phyloP scores from a whole-genome alignment of 2,888 invertebrate species.

The Dynastes grantii region DNA sequence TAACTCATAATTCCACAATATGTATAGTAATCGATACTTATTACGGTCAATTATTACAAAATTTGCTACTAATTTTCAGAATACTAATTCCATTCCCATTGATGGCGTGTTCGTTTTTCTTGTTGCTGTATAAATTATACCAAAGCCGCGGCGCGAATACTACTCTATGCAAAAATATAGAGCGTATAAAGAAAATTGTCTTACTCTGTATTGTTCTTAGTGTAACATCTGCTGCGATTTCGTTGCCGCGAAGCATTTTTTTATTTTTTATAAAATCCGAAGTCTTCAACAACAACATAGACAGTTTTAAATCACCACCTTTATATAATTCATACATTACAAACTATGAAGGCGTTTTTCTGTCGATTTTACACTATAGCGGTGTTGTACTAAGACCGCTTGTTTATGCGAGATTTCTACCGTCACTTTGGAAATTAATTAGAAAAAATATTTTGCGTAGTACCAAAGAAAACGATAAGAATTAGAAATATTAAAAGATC shows the following conservation, averaged over 20 bases:
- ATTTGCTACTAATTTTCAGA: slow-evolving; percentile 64
- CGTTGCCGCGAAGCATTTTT: slow-evolving; percentile 64
- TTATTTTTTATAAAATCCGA: too few species aligned
- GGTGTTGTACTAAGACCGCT: slow-evolving; percentile 52
- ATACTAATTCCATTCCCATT: slow-evolving; percentile 62
- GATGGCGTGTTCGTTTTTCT: slow-evolving; percentile 61
- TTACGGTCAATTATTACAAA: slow-evolving; percentile 68
- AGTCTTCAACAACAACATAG: slow-evolving; percentile 54
- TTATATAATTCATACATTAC: slow-evolving; percentile 59
- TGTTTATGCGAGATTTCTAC: slow-evolving; percentile 47
- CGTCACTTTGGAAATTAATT: slow-evolving; percentile 44
- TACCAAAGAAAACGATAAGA: slow-evolving; percentile 28
- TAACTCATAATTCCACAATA: slow-evolving; percentile 64
- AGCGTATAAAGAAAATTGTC: slow-evolving; percentile 61
- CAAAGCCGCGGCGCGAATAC: slow-evolving; percentile 61
- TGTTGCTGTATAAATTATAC: slow-evolving; percentile 61
- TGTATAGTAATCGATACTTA: slow-evolving; percentile 74
- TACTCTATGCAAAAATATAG: slow-evolving; percentile 62
- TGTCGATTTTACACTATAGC: slow-evolving; percentile 55
- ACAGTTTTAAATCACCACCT: slow-evolving; percentile 64
- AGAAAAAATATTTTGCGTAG: slow-evolving; percentile 23
- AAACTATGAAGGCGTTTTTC: slow-evolving; percentile 45
- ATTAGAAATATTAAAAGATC: not conserved
- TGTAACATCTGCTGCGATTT: slow-evolving; percentile 62
- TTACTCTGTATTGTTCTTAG: slow-evolving; percentile 63